Evolutionary conservation across 1,140 invertebrate genomes (phyloP), one percentile per base, ranked within the genome.

Genomic region (Ips typographus): DNA sequence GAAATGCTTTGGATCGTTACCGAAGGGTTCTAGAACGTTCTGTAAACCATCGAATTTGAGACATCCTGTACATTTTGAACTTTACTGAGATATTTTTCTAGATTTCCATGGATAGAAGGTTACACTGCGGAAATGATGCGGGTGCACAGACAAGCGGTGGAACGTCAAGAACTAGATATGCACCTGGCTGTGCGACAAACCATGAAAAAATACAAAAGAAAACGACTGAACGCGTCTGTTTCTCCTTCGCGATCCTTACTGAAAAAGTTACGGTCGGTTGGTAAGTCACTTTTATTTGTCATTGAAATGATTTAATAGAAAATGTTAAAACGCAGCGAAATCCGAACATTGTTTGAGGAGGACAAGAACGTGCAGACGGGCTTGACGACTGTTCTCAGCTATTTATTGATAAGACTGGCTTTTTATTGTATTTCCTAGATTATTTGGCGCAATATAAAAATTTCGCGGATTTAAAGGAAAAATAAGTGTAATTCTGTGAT

Each of bases 81-180:
- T 49, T 1, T 49, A 49, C 47, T 49, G 47, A 1, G 7, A 44
- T 60, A 63, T 53, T 40, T 49, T 7, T 49, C 22, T 49, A 2
- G 2, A 49, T 49, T 49, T 49, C 47, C 7, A 49, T 71, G 8
- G 36, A 76, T 77, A 4, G 78, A 82, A 73, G 83, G 84, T 5
- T 86, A 85, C 68, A 86, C 84, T 5, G 80, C 83, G 53, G 83
- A 83, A 4, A 86, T 86, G 85, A 78, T 84, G 44, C 80, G 74
- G 72, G 74, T 85, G 4, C 76, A 78, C 76, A 83, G 73, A 79
- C 81, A 72, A 73, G 79, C 64, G 78, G 81, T 72, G 69, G 75
- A 62, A 80, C 81, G 83, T 61, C 79, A 76, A 72, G 78, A 82
- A 53, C 71, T 74, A 8, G 72, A 78, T 39, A 40, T 68, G 51